A percentile compares a stretch with the other conserved stretches of the same genome.
These are phyloP conservation scores for Palythoa caribaeorum DNA, from an alignment of 92 coral and sea anemone species.

Conservation along the genomic window DNA sequence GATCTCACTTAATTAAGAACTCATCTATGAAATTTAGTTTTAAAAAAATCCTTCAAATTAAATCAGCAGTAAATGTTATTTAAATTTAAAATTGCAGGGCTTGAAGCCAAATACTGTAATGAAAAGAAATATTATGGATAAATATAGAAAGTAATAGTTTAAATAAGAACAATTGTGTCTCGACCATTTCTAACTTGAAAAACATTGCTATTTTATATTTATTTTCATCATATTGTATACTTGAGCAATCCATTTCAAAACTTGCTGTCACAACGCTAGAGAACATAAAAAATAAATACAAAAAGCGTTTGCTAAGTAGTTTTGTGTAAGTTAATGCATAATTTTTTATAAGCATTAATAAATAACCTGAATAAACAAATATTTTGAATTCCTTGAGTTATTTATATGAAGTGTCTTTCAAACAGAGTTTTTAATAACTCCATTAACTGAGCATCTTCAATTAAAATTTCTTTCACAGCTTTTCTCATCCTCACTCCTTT, in stretches of 20 bases:
- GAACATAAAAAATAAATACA: too few relatives aligned
- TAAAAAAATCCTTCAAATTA: neutral
- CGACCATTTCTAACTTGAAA: too few relatives aligned
- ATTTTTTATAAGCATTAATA: neutral
- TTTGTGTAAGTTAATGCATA: neutral
- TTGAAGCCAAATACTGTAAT: neutral
- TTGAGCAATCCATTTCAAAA: too few relatives aligned
- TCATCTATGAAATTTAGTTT: neutral
- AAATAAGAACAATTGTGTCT: too few relatives aligned
- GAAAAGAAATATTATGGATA: too few relatives aligned
- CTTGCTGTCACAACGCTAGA: too few relatives aligned
- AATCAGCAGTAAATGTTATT: neutral
- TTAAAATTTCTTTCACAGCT: too few relatives aligned
- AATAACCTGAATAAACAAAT: conserved; percentile 1
- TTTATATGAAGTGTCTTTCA: conserved; percentile 22
- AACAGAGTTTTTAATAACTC: conserved; percentile 34
- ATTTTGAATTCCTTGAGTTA: neutral
- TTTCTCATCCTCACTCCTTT: too few relatives aligned
- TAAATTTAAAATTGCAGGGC: neutral
- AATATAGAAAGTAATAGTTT: too few relatives aligned
- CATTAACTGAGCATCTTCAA: too few relatives aligned
- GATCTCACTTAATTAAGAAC: neutral
- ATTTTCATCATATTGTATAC: too few relatives aligned
- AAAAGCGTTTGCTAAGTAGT: neutral
- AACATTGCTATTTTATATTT: too few relatives aligned